Percentiles rank a stretch among this genome's conserved stretches.
Conservation (phyloP, 2,888 invertebrate genomes). For the Brachylomia viminalis region DNA sequence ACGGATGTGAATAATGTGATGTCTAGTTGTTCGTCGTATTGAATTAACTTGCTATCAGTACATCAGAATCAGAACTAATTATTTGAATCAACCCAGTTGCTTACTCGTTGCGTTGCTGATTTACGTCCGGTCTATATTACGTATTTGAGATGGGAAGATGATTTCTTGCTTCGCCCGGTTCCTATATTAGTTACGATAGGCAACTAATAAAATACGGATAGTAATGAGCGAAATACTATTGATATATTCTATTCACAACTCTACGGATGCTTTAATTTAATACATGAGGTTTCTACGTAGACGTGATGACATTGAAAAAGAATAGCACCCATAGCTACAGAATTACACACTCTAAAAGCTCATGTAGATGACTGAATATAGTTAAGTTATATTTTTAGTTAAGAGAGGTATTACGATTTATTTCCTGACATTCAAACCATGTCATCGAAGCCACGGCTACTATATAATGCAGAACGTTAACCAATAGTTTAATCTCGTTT, state of each 20-base stretch:
- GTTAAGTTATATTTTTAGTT: neutral
- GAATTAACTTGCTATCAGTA: slow-evolving; percentile 52
- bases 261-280: neutral
- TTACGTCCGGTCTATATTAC: slow-evolving; percentile 29
- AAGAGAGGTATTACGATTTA: neutral
- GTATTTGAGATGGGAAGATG: neutral
- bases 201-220: neutral
- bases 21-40: slow-evolving; percentile 32
- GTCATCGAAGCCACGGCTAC: neutral
- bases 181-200: neutral
- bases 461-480: slow-evolving; percentile 16
- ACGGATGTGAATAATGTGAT: slow-evolving; percentile 54
- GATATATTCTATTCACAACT: neutral
- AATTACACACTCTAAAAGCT: neutral
- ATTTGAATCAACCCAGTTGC: slow-evolving; percentile 47
- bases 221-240: slow-evolving; percentile 1
- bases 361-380: neutral
- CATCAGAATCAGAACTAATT: slow-evolving; percentile 55
- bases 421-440: neutral
- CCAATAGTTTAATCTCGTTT: slow-evolving; percentile 16
- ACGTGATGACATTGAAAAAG: neutral
- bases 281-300: slow-evolving; percentile 4
- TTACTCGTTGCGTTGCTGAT: slow-evolving; percentile 36
- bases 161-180: neutral
- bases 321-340: neutral